Evolutionary conservation across 2,888 invertebrate genomes (phyloP), one percentile per base, ranked within the genome.

Genomic region (Proisotoma minuta): DNA sequence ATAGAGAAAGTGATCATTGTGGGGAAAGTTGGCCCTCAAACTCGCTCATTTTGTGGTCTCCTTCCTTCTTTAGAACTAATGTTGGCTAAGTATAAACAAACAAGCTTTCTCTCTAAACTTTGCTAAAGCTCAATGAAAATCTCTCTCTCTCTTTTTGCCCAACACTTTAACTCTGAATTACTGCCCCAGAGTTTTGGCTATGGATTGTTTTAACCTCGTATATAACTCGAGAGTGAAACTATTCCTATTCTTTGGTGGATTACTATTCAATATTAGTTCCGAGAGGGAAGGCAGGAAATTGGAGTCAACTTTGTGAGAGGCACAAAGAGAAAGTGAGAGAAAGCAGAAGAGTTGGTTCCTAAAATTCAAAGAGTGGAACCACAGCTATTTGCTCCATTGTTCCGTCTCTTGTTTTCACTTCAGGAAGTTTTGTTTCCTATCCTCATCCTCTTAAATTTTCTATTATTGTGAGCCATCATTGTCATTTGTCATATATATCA

Each of bases 381-480:
- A 52, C 52, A 52, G 52, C 23, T 54, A 54, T 54, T 54, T 54
- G 54, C 39, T 54, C 54, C 28, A 22, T 29, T 52, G 24, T 24
- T 20, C 22, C 20, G 8, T 34, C 34, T 34, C 34, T 12, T 34
- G 34, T 34, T 34, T 34, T 34, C 34, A 10, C 34, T 12, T 12
- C 34, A 34, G 34, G 15, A 34, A 34, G n/a, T n/a, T n/a, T n/a
- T n/a, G n/a, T n/a, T n/a, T n/a, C n/a, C n/a, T n/a, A n/a, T n/a
- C n/a, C n/a, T n/a, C n/a, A n/a, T n/a, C n/a, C n/a, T n/a, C n/a
- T n/a, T n/a, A n/a, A n/a, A n/a, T n/a, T n/a, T n/a, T n/a, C n/a
- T n/a, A n/a, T n/a, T n/a, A n/a, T n/a, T n/a, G n/a, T n/a, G n/a
- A n/a, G n/a, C n/a, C n/a, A n/a, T n/a, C n/a, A n/a, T n/a, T n/a